These are phyloP conservation scores for Steinernema scapterisci DNA, from an alignment of 2,888 invertebrate genomes.

Conservation along the genomic window DNA sequence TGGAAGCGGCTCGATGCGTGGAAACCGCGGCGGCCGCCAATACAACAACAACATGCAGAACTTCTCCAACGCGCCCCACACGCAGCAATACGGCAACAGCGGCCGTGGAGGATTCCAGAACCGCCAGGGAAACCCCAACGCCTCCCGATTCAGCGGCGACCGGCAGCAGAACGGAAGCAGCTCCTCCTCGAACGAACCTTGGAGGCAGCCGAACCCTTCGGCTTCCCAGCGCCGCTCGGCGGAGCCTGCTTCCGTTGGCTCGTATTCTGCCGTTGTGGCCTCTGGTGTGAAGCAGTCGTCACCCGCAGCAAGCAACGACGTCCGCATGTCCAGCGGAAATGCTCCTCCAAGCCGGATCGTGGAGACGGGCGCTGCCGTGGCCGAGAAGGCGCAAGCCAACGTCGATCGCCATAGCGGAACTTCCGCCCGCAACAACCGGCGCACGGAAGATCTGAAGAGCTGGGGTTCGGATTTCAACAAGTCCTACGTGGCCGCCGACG, in stretches of 20 bases:
- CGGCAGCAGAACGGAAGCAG: neutral
- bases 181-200: neutral
- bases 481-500: neutral
- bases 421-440: neutral
- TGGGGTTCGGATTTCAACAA: slow-evolving; percentile 32
- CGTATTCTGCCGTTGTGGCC: slow-evolving; percentile 21
- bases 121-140: neutral
- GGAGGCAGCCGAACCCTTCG: neutral
- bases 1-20: neutral
- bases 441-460: slow-evolving; percentile 27
- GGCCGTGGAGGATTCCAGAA: neutral
- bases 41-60: neutral
- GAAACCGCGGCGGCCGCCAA: slow-evolving; percentile 3
- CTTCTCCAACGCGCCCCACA: neutral
- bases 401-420: neutral
- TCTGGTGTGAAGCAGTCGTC: neutral
- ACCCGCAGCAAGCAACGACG: slow-evolving; percentile 2
- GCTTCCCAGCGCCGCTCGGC: neutral
- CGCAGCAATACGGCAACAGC: neutral
- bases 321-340: slow-evolving; percentile 10
- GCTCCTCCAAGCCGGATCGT: slow-evolving; percentile 4
- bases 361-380: neutral
- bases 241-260: neutral
- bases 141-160: neutral
- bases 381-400: slow-evolving; percentile 8